Evolutionary conservation across 2,797 vertebrate species (phyloP).

Genomic region (Erethizon dorsatum): DNA sequence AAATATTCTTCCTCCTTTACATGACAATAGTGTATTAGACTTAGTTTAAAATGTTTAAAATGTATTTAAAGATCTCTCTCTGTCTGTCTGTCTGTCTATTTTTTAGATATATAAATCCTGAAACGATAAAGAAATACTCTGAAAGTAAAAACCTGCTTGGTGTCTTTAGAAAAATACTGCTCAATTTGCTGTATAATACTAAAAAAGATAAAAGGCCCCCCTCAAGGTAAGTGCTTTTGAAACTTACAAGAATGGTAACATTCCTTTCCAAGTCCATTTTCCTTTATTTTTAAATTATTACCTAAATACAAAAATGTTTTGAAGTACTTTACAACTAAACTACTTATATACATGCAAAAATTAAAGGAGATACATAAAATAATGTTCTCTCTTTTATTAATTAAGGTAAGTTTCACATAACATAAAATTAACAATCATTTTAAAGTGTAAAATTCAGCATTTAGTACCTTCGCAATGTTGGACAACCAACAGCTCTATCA

Average conservation of each 20-base stretch:
- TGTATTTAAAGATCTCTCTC: slow-evolving; percentile 9
- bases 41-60: slow-evolving; percentile 32
- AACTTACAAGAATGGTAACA: background rate
- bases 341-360: background rate
- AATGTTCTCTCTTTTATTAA: background rate
- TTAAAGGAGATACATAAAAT: background rate
- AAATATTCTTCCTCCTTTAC: slow-evolving; percentile 5
- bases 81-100: background rate
- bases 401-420: background rate
- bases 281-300: slow-evolving; percentile 33
- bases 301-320: slow-evolving; percentile 45
- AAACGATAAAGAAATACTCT: slow-evolving; percentile 84
- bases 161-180: slow-evolving; percentile 78
- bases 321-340: slow-evolving; percentile 1
- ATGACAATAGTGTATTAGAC: background rate
- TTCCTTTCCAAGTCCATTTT: slow-evolving; percentile 12
- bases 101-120: slow-evolving; percentile 82
- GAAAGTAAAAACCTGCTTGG: slow-evolving; percentile 79
- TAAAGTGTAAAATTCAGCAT: background rate
- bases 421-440: slow-evolving; percentile 2
- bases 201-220: slow-evolving; percentile 78
- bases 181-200: slow-evolving; percentile 84
- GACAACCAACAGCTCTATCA: background rate
- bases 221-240: slow-evolving; percentile 78
- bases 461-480: background rate